These are phyloP conservation scores for Ciona savignyi DNA, from an alignment of 23 tunicate species.

Conservation along the genomic window DNA sequence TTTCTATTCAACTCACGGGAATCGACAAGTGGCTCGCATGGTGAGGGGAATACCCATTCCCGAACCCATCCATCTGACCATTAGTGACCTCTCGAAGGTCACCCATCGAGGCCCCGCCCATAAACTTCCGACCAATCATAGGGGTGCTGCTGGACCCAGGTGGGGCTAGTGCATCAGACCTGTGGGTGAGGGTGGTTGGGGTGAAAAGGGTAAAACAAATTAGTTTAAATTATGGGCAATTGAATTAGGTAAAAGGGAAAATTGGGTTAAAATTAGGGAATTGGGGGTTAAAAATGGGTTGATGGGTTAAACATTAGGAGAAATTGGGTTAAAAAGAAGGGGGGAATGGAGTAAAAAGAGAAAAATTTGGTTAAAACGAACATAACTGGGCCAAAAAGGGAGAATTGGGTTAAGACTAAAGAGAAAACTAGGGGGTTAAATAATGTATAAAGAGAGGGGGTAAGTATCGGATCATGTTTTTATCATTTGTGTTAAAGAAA, in stretches of 20 bases:
- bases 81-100: slow-evolving; percentile 15
- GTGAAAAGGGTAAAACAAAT: too few relatives aligned
- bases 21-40: slow-evolving; percentile 33
- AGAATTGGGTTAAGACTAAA: too few relatives aligned
- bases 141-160: slow-evolving; percentile 15
- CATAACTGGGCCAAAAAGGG: too few relatives aligned
- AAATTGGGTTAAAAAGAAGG: too few relatives aligned
- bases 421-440: too few relatives aligned
- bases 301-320: background rate
- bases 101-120: slow-evolving; percentile 13
- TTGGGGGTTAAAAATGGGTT: background rate
- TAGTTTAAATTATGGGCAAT: too few relatives aligned
- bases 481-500: too few relatives aligned
- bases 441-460: too few relatives aligned
- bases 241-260: background rate
- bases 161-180: background rate
- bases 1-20: slow-evolving; percentile 12
- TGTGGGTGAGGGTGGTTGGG: background rate
- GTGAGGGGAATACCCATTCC: slow-evolving; percentile 11
- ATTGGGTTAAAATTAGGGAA: too few relatives aligned
- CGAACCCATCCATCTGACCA: slow-evolving; percentile 1
- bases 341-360: too few relatives aligned
- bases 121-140: background rate
- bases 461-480: too few relatives aligned
- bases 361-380: too few relatives aligned